Evolutionary conservation across 2,797 vertebrate species (phyloP), one percentile per base, ranked within the genome.

Genomic region (Pyrocephalus nanus): DNA sequence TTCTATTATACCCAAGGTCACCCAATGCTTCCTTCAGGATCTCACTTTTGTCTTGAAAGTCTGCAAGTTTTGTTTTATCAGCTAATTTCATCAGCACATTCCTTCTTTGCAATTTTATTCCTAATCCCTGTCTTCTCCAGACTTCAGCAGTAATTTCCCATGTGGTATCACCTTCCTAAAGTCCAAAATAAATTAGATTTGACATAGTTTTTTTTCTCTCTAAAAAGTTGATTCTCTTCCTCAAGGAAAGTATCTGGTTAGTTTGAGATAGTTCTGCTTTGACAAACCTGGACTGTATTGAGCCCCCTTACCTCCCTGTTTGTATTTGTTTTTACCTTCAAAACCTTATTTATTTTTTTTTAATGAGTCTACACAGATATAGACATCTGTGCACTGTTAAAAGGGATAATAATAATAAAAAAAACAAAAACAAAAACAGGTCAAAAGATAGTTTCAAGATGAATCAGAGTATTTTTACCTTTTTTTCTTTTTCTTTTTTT

Each of bases 1-100:
- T 95, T 93, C 86, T 89, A 36, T 83, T 82, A 95, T 86, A 47
- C 64, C 92, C 67, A 73, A 71, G 86, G 86, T 85, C 71, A 71
- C 30, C 4, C 53, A 67, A 20, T 47, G 11, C 30, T 89, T 88
- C 50, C 55, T 92, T 90, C 84, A 80, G 0, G 0, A 15, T 85
- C 76, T 57, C 9, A 67, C 47, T 69, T 88, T 61, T 57, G 64
- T 79, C 88, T 87, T 87, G 21, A 64, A 70, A 90, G 40, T 53
- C 51, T 60, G 55, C 88, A 38, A 64, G 74, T 85, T 93, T 92
- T 84, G 54, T 92, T 92, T 86, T 74, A 90, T 66, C 73, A 86
- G 54, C 73, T 90, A 91, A 90, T 95, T 92, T 69, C 45, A 90
- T 78, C 29, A 69, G 27, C 27, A 48, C 42, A 23, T 4, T 92